Conservation (phyloP, 2,113 vertebrate species). For the Sarotherodon lohbergeri region DNA sequence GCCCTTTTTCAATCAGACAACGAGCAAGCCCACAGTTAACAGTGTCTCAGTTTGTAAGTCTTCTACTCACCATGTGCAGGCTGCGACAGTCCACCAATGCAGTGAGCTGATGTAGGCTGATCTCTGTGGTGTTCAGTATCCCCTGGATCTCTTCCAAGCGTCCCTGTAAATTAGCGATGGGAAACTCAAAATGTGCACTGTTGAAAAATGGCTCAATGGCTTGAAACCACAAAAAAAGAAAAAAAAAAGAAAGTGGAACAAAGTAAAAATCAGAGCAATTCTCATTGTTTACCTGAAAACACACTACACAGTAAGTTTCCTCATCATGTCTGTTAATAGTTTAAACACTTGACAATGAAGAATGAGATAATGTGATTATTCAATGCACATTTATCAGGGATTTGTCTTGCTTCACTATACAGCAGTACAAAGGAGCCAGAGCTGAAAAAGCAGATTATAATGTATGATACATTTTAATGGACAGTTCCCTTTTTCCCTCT, state of each 20-base stretch:
- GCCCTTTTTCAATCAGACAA: neutral
- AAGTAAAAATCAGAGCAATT: neutral
- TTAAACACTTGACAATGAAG: neutral
- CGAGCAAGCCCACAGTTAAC: neutral
- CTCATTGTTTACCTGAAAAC: neutral
- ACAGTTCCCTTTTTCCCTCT: neutral
- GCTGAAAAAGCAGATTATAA: constrained; percentile 22
- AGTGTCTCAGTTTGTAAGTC: neutral
- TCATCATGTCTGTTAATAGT: neutral
- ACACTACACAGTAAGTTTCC: neutral
- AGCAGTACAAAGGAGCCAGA: neutral
- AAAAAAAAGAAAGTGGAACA: neutral
- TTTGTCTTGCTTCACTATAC: neutral
- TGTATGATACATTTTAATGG: constrained; percentile 13
- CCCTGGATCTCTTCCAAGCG: constrained; percentile 84
- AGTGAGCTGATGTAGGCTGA: constrained; percentile 92
- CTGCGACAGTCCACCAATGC: constrained; percentile 97
- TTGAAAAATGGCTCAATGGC: neutral
- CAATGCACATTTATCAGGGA: neutral
- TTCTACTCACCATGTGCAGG: constrained; percentile 88
- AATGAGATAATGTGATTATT: neutral
- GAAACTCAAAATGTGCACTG: neutral
- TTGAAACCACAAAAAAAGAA: neutral
- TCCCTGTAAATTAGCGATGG: constrained; percentile 69
- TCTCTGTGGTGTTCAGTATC: constrained; percentile 88